Evolutionary conservation across 1,140 invertebrate genomes (phyloP), one percentile per base, ranked within the genome.

Genomic region (Solenopsis fugax): DNA sequence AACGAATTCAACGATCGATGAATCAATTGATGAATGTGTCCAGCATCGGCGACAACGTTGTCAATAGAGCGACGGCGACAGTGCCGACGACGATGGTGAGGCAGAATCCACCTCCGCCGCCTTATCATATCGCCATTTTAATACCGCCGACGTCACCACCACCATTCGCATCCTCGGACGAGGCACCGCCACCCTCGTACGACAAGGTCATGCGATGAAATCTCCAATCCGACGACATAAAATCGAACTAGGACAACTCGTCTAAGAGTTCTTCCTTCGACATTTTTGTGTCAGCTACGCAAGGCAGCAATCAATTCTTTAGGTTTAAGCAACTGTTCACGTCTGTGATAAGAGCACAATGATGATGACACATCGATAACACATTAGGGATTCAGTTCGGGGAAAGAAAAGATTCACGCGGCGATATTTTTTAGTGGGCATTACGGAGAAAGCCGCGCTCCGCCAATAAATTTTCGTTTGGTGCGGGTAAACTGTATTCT

Each of bases 81-180:
- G 69, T 91, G 54, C 41, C 80, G 10, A 45, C 67, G 12, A 72
- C 67, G 18, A 84, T 69, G 24, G 73, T 92, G 37, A 89, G 92
- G 16, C 92, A 92, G 56, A 93, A 93, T 82, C 91, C 96, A 24
- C 91, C 96, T 41, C 96, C 96, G 21, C 96, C 97, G 10, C 97
- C 97, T 6, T 97, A 97, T 95, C 96, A 97, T 93, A 96, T 97
- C 93, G 96, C 97, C 9, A 96, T 97, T 73, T 94, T 97, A 69
- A 96, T 97, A 89, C 96, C 96, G 13, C 95, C 95, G 65, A 94
- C 85, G 86, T 92, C 6, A 89, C 95, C 29, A 89, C 93, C 85
- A 86, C 92, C 6, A 89, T 41, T 62, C 21, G 45, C 45, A 12
- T 7, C 37, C 29, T 60, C 94, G 54, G 93, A 95, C 16, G 96